A percentile compares a stretch with the other conserved stretches of the same genome.
Evolutionary conservation across 2,888 invertebrate genomes (phyloP).

Genomic region (Diogma glabrata): DNA sequence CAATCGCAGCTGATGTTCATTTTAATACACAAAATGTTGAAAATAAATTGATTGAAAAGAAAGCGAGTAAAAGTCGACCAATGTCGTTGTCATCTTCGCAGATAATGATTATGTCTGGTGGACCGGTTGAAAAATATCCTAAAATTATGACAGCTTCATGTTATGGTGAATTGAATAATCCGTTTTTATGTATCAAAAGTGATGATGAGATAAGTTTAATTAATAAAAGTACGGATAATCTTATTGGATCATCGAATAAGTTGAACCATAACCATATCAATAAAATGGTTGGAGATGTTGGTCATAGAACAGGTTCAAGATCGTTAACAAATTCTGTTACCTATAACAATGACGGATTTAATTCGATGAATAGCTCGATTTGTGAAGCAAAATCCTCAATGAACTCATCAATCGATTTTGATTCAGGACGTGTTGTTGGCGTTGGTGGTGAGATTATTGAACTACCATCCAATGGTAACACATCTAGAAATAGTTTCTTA

Average conservation of each 20-base stretch:
- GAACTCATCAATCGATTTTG: neutral
- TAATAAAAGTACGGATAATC: slow-evolving; percentile 10
- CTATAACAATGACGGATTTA: slow-evolving; percentile 8
- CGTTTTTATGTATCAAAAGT: neutral
- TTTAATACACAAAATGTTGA: neutral
- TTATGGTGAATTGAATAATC: slow-evolving; percentile 31
- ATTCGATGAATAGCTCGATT: slow-evolving; percentile 10
- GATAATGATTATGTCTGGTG: slow-evolving; percentile 20
- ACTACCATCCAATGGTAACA: neutral
- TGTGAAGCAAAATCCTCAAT: slow-evolving; percentile 4
- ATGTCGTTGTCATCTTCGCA: slow-evolving; percentile 22
- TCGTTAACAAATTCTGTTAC: slow-evolving; percentile 12
- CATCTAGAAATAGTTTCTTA: neutral
- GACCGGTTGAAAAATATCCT: slow-evolving; percentile 20
- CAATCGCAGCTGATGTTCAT: slow-evolving; percentile 13
- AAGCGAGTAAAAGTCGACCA: slow-evolving; percentile 23
- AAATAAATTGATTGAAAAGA: neutral
- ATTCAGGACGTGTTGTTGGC: neutral
- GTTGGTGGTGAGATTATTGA: slow-evolving; percentile 1
- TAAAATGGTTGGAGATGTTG: too few species aligned
- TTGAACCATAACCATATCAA: too few species aligned
- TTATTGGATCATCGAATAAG: neutral
- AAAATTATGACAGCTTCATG: slow-evolving; percentile 37
- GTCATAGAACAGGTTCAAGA: neutral
- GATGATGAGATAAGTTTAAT: slow-evolving; percentile 2